These are phyloP conservation scores for Xyrichtys novacula DNA, from an alignment of 2,797 vertebrate species.

Conservation along the genomic window DNA sequence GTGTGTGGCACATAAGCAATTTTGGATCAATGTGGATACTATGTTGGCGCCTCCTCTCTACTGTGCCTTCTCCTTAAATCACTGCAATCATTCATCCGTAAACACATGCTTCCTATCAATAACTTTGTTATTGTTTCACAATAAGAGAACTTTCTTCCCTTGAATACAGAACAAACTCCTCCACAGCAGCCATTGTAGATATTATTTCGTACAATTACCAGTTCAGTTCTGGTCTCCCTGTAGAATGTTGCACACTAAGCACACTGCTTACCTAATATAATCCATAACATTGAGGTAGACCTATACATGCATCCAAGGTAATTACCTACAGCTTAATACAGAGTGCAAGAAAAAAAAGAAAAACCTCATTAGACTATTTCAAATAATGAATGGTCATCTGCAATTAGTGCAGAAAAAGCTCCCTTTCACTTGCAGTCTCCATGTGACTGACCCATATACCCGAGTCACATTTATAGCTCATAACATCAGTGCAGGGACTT, in stretches of 20 bases:
- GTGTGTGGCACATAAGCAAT: constrained; percentile 24
- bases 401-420: constrained; percentile 51
- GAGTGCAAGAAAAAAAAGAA: not conserved
- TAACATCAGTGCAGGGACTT: constrained; percentile 71
- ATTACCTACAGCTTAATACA: constrained; percentile 9
- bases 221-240: constrained; percentile 14
- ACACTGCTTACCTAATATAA: not conserved
- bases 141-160: constrained; percentile 3
- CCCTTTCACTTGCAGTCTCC: constrained; percentile 36
- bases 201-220: not conserved
- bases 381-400: constrained; percentile 32
- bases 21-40: constrained; percentile 57
- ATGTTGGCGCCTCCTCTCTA: constrained; percentile 23
- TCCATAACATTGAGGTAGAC: constrained; percentile 8
- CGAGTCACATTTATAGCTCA: constrained; percentile 68
- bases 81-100: constrained; percentile 30
- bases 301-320: constrained; percentile 3
- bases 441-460: constrained; percentile 65
- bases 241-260: not conserved
- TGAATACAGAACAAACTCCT: not conserved
- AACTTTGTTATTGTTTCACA: not conserved
- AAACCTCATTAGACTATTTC: not conserved
- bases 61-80: constrained; percentile 32
- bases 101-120: constrained; percentile 25
- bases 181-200: not conserved